Base-by-base conservation (phyloP, 2,113 vertebrate species). In the Capra hircus region DNA sequence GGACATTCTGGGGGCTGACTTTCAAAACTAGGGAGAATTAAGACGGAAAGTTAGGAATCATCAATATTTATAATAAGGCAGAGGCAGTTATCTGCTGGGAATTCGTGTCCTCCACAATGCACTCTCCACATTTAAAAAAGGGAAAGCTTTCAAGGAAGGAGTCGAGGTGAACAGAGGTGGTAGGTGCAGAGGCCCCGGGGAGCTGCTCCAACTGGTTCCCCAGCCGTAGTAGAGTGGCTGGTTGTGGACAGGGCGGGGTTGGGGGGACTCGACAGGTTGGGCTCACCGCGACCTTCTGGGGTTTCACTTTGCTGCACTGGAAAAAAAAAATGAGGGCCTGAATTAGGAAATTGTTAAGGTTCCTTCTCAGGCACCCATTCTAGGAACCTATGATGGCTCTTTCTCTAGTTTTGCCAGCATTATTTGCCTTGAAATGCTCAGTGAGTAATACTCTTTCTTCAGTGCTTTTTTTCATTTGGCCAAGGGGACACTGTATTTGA, bases 361-460 rank as follows among this genome's bases (percentile, higher is more conserved):
- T 48, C 43, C 85, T 96, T 94, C 88, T 27, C 55, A 83, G 87
- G 80, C 7, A 11, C 50, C 48, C 5, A 2, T 87, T 93, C 78
- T 94, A 97, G 80, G 95, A 96, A 95, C n/a, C 53, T 45, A 60
- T 67, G 90, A 90, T 15, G 55, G 40, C 62, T 80, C 78, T 82
- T 88, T 92, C 48, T 64, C 71, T 84, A 60, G 16, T 55, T 98
- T 93, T 95, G 86, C 89, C 62, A 57, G 59, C 45, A 43, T 92
- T 90, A 50, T 50, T 87, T 87, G 83, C 64, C 50, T 80, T 52
- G 71, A 96, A 95, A 94, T 88, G 92, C 64, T 59, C 93, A 62
- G 43, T 45, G 90, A 96, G 40, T 43, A 43, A 43, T 43, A 43
- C 40, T 43, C 40, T 43, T 43, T 43, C 40, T 43, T 43, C 40